Conservation (phyloP, 2,888 invertebrate genomes). For the Lasiommata megera region DNA sequence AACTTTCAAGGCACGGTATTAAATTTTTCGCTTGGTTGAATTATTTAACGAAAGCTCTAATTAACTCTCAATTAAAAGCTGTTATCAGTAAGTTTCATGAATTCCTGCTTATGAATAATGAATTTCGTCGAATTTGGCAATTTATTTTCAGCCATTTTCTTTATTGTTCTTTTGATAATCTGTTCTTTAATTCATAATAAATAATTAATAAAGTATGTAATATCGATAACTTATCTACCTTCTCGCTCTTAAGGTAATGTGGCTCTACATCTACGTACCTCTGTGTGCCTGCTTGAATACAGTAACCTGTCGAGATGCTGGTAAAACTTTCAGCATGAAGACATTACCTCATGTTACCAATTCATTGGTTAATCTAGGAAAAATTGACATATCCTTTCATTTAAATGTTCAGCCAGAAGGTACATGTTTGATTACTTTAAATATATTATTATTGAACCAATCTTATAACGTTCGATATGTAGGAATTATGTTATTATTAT, state of each 20-base stretch:
- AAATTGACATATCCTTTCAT: conserved; percentile 68
- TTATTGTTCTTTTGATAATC: no score
- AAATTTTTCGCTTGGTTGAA: conserved; percentile 18
- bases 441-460: neutral
- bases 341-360: conserved; percentile 56
- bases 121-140: neutral
- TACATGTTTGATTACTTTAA: conserved; percentile 32
- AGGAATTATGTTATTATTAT: neutral
- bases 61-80: neutral
- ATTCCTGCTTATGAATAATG: neutral
- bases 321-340: conserved; percentile 39
- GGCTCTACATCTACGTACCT: conserved; percentile 20
- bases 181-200: no score
- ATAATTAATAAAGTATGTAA: no score
- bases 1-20: conserved; percentile 26
- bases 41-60: conserved; percentile 15
- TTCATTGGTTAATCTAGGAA: conserved; percentile 69
- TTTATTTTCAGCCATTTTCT: no score
- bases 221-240: neutral
- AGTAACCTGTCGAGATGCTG: conserved; percentile 40
- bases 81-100: no score
- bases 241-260: conserved; percentile 1
- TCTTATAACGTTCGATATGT: no score
- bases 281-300: conserved; percentile 37
- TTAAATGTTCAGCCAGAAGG: conserved; percentile 56